Conservation (phyloP, 2,888 invertebrate genomes). For the Amorpha juglandis region DNA sequence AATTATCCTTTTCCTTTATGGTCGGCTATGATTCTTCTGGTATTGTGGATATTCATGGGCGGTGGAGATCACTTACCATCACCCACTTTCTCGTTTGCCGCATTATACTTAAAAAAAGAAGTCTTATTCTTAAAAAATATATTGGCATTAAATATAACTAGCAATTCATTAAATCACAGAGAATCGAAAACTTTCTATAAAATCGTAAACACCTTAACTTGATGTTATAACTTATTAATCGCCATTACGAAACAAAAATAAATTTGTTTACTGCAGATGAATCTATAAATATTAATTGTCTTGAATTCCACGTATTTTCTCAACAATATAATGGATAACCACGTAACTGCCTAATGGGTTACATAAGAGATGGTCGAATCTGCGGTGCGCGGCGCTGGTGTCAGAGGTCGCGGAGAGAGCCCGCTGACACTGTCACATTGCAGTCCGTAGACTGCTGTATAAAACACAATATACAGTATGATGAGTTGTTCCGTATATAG, state of each 20-base stretch:
- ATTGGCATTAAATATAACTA: too few species aligned
- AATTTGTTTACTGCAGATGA: background rate
- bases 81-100: too few species aligned
- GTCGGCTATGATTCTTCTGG: too few species aligned
- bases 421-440: conserved; percentile 31
- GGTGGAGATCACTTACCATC: too few species aligned
- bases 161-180: too few species aligned
- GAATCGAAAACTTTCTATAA: too few species aligned
- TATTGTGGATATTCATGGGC: too few species aligned
- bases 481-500: background rate
- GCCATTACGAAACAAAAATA: background rate
- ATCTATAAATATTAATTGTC: conserved; percentile 17
- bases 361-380: conserved; percentile 40
- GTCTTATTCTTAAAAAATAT: too few species aligned
- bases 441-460: conserved; percentile 10
- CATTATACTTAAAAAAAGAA: too few species aligned
- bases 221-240: background rate
- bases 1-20: too few species aligned
- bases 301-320: conserved; percentile 26
- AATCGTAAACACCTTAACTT: background rate
- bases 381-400: conserved; percentile 43
- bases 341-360: conserved; percentile 50
- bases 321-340: conserved; percentile 35
- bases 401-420: conserved; percentile 68
- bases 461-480: background rate